Conservation (phyloP, 2,888 invertebrate genomes). For the Zeuzera pyrina region DNA sequence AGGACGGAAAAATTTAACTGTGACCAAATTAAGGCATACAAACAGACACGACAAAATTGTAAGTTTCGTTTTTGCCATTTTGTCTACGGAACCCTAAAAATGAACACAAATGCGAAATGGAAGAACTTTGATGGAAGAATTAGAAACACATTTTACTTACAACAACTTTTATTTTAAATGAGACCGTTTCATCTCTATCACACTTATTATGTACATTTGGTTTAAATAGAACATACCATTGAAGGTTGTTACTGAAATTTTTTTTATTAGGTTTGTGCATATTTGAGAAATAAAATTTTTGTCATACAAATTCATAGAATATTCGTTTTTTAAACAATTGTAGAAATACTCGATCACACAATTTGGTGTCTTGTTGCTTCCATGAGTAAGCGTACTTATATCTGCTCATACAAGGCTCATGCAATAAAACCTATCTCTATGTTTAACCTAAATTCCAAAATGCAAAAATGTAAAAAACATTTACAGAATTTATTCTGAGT, state of each 20-base stretch:
- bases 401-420: constrained; percentile 24
- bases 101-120: no score
- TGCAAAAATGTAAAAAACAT: constrained; percentile 48
- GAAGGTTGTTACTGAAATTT: constrained; percentile 60
- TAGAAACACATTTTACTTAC: constrained; percentile 60
- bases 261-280: constrained; percentile 68
- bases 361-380: constrained; percentile 50
- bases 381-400: constrained; percentile 25
- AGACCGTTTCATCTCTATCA: constrained; percentile 73
- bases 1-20: no score
- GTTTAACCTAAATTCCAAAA: constrained; percentile 43
- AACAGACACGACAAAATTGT: no score
- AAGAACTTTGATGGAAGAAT: no score
- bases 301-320: constrained; percentile 54
- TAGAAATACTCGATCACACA: constrained; percentile 48
- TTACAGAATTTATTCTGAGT: constrained; percentile 34
- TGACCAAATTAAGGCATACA: no score
- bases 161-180: constrained; percentile 70
- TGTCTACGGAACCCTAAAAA: no score
- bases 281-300: constrained; percentile 62
- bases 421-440: constrained; percentile 31
- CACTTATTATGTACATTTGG: constrained; percentile 72
- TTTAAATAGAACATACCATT: constrained; percentile 69
- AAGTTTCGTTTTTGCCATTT: no score
- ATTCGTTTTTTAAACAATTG: constrained; percentile 41